Evolutionary conservation across 2,888 invertebrate species (phyloP).

Genomic region (Heteromurus nitidus): DNA sequence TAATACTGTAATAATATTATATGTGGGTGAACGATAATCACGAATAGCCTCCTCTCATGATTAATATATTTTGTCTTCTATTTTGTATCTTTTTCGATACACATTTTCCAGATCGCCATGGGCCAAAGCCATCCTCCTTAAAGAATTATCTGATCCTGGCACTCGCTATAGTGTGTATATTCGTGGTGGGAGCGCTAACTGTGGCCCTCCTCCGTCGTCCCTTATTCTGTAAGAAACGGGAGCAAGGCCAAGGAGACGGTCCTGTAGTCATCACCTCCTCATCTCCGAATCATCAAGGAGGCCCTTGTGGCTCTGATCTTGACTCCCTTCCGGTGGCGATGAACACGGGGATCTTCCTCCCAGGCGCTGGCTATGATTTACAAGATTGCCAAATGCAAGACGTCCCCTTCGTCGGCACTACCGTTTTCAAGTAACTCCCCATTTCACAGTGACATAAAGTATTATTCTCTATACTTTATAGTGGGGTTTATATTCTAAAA

Average conservation of each 20-base stretch:
- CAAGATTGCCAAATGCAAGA: constrained; percentile 73
- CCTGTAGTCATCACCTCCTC: constrained; percentile 65
- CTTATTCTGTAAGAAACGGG: constrained; percentile 72
- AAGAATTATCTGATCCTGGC: constrained; percentile 72
- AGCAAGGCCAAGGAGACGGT: constrained; percentile 59
- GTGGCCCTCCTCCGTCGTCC: constrained; percentile 72
- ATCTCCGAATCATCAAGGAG: constrained; percentile 60
- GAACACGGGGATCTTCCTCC: constrained; percentile 73
- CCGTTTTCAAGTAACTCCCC: constrained; percentile 72
- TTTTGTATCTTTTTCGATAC: neutral
- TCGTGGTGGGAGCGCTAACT: constrained; percentile 71
- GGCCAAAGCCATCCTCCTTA: constrained; percentile 62
- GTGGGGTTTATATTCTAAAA: too few species aligned
- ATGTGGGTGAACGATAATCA: too few species aligned
- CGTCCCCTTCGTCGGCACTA: constrained; percentile 71
- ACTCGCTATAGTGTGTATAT: constrained; percentile 71
- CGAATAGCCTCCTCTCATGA: neutral
- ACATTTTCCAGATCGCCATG: constrained; percentile 63
- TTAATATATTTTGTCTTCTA: neutral
- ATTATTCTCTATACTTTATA: too few species aligned
- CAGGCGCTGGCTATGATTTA: constrained; percentile 71
- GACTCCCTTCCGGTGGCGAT: constrained; percentile 72
- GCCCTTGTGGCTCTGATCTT: constrained; percentile 52
- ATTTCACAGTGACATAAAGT: too few species aligned
- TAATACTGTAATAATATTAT: too few species aligned